Conservation (phyloP, 2,888 invertebrate genomes). For the Colletes collaris region DNA sequence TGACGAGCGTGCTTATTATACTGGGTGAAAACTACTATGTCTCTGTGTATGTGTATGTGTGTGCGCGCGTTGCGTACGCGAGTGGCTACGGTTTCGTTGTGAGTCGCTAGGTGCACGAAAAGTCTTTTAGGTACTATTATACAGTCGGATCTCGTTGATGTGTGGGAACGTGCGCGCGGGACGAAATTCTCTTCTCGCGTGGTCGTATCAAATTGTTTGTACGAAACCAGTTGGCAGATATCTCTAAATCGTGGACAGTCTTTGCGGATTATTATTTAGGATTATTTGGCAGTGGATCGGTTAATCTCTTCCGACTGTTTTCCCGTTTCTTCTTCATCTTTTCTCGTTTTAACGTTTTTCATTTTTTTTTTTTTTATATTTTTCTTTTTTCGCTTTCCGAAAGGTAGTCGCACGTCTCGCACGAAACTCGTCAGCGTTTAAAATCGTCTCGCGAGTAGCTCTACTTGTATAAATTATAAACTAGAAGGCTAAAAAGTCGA, state of each 20-base stretch:
- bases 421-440: slow-evolving; percentile 23
- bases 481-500: slow-evolving; percentile 65
- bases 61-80: not conserved
- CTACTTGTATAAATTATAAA: slow-evolving; percentile 68
- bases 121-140: slow-evolving; percentile 28
- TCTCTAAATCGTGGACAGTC: slow-evolving; percentile 45
- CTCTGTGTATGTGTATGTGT: slow-evolving; percentile 14
- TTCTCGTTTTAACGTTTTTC: not conserved
- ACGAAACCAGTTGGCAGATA: slow-evolving; percentile 51
- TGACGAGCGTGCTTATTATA: slow-evolving; percentile 17
- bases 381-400: not conserved
- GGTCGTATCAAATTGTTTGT: slow-evolving; percentile 51
- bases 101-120: slow-evolving; percentile 6
- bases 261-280: slow-evolving; percentile 49
- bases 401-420: slow-evolving; percentile 62
- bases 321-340: not conserved
- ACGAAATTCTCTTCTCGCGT: slow-evolving; percentile 1
- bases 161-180: slow-evolving; percentile 5
- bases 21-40: slow-evolving; percentile 1
- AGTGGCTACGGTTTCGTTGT: slow-evolving; percentile 3
- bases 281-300: slow-evolving; percentile 63
- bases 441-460: slow-evolving; percentile 48
- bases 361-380: too few relatives aligned
- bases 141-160: slow-evolving; percentile 18
- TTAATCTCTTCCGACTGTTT: slow-evolving; percentile 12